These are phyloP conservation scores for Coelopa frigida DNA, from an alignment of 1,140 invertebrate genomes.

Conservation along the genomic window DNA sequence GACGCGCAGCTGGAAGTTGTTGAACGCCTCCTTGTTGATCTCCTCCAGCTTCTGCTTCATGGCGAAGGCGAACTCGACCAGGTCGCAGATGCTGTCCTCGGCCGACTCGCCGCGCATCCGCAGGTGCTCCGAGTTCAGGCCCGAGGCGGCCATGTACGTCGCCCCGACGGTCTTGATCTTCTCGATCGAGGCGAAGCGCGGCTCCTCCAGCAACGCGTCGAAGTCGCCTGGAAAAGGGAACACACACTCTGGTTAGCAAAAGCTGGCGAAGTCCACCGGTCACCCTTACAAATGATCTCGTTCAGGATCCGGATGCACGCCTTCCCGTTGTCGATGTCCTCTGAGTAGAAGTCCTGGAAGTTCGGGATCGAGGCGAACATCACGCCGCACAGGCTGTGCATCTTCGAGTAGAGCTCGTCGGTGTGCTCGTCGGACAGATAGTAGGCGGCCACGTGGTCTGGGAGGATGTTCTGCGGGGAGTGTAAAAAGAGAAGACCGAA, in stretches of 20 bases:
- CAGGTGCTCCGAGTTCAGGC: constrained; percentile 74
- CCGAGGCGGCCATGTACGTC: constrained; percentile 98
- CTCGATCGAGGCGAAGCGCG: constrained; percentile 85
- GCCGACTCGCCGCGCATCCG: constrained; percentile 48
- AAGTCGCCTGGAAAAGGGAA: constrained; percentile 60
- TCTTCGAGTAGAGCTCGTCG: constrained; percentile 88
- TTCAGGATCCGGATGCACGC: constrained; percentile 96
- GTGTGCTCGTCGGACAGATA: constrained; percentile 73
- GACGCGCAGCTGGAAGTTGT: constrained; percentile 91
- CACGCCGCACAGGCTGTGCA: constrained; percentile 86
- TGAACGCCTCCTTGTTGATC: constrained; percentile 95
- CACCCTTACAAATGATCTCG: constrained; percentile 76
- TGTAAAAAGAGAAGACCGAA: neutral
- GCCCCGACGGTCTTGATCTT: constrained; percentile 98
- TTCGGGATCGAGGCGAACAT: constrained; percentile 98
- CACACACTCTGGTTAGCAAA: neutral
- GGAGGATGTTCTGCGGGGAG: constrained; percentile 71
- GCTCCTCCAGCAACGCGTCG: constrained; percentile 84
- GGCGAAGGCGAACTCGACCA: constrained; percentile 91
- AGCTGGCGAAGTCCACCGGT: neutral
- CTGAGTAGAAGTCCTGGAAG: constrained; percentile 97
- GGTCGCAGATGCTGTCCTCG: constrained; percentile 71
- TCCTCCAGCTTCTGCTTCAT: constrained; percentile 84
- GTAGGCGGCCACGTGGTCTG: constrained; percentile 90
- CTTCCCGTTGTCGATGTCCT: constrained; percentile 93